phyloP scores from a whole-genome alignment of 2,888 invertebrate species.

The Auanema freiburgensis region DNA sequence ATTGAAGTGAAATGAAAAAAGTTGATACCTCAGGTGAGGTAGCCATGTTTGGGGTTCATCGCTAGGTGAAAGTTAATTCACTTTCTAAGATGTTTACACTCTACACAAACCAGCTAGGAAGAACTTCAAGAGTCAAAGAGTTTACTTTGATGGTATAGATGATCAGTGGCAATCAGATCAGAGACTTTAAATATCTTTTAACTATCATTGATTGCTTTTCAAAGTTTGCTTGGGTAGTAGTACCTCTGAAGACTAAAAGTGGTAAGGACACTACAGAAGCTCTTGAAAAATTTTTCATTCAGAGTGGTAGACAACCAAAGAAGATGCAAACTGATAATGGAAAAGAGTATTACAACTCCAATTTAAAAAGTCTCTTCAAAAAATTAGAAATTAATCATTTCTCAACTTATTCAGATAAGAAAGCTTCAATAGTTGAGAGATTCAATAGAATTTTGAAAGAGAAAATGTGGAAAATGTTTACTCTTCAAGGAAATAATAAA shows the following conservation, averaged over 20 bases:
- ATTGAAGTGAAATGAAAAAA: too few relatives aligned
- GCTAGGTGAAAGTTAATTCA: too few relatives aligned
- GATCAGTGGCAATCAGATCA: slow-evolving; percentile 47
- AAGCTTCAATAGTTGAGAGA: slow-evolving; percentile 37
- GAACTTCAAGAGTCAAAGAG: too few relatives aligned
- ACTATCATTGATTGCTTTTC: slow-evolving; percentile 37
- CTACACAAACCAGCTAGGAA: too few relatives aligned
- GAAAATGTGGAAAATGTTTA: slow-evolving; percentile 37
- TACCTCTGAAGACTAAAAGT: slow-evolving; percentile 39
- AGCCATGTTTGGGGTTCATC: too few relatives aligned
- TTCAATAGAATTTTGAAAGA: slow-evolving; percentile 44
- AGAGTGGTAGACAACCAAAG: slow-evolving; percentile 34
- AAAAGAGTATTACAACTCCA: slow-evolving; percentile 36
- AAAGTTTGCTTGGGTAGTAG: slow-evolving; percentile 41
- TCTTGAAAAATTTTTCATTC: slow-evolving; percentile 29
- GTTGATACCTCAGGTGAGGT: too few relatives aligned
- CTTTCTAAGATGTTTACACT: too few relatives aligned
- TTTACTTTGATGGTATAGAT: too few relatives aligned
- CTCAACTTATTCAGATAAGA: slow-evolving; percentile 40
- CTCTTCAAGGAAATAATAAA: slow-evolving; percentile 41
- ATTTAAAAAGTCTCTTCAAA: slow-evolving; percentile 34
- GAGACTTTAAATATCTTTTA: slow-evolving; percentile 30
- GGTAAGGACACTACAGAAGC: slow-evolving; percentile 38
- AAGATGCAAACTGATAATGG: slow-evolving; percentile 46
- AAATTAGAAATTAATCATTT: too few relatives aligned